phyloP scores from a whole-genome alignment of 2,113 vertebrate species.

The Oryzias melastigma region DNA sequence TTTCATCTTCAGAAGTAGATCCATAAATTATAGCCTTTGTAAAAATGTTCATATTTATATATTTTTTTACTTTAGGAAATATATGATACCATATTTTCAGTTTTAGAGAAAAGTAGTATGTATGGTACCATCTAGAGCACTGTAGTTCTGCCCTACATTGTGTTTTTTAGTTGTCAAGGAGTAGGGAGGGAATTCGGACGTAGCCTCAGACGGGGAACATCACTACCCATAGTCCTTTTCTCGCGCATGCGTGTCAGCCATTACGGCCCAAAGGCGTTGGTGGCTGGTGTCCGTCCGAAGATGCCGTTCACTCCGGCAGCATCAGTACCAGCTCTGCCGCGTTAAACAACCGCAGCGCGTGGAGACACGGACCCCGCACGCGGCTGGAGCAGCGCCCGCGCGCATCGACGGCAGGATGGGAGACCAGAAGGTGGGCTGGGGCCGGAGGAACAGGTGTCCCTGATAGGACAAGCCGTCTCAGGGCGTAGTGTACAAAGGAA shows the following conservation, averaged over 20 bases:
- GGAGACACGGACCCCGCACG: constrained; percentile 15
- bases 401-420: constrained; percentile 64
- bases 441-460: constrained; percentile 63
- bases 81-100: too few species aligned
- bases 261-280: constrained; percentile 66
- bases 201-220: constrained; percentile 14
- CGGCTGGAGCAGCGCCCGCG: constrained; percentile 29
- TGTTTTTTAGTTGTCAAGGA: too few species aligned
- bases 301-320: constrained; percentile 74
- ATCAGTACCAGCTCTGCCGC: constrained; percentile 70
- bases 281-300: constrained; percentile 61
- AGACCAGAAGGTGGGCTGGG: constrained; percentile 77
- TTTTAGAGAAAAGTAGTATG: too few species aligned
- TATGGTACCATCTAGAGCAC: too few species aligned
- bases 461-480: constrained; percentile 41
- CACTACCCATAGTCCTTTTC: constrained; percentile 65
- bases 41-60: too few species aligned
- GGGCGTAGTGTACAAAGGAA: constrained; percentile 72
- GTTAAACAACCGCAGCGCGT: constrained; percentile 27
- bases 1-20: too few species aligned
- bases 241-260: constrained; percentile 59
- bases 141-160: too few species aligned
- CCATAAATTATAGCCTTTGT: too few species aligned
- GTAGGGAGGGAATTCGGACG: too few species aligned
- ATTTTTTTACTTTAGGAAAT: too few species aligned